Base-by-base conservation (phyloP, 2,888 invertebrate genomes). In the Blastobasis adustella region DNA sequence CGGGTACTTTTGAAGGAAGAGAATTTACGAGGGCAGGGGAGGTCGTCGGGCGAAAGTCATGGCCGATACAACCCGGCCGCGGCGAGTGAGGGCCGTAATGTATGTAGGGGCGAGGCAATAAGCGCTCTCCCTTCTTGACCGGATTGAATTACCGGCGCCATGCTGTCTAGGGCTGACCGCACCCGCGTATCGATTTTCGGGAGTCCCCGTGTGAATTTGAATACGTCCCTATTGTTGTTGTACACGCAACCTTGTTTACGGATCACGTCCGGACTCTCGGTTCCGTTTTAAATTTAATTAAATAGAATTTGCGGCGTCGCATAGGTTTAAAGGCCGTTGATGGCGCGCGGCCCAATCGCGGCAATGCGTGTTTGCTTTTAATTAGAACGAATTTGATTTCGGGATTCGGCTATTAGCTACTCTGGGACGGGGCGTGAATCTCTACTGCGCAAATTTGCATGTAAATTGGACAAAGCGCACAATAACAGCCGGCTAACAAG, bases 141-240 rank as follows among this genome's bases (percentile, higher is more conserved):
- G 79, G 77, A 73, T 79, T 76, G 72, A 73, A 71, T 76, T 73
- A 72, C 68, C 66, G 72, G 50, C 77, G 78, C 72, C 79, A 71
- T 66, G 73, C 78, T 58, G 82, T 82, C 82, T 82, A 80, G 80
- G 68, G 78, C 57, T 76, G 76, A 62, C 66, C 66, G 65, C 63
- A 63, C 63, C 66, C 64, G 62, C 51, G 46, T 76, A 73, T 78
- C 75, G 77, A 73, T 69, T 70, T 69, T 65, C 58, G 67, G 65
- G 59, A 63, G 54, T 60, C 58, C 65, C 65, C 56, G 51, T 52
- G 53, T 51, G 53, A 54, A 59, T 58, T 54, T 58, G 55, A 60
- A 58, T 54, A 55, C 49, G 45, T 40, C 46, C 53, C 56, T 58
- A 62, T 61, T 62, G 61, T 59, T 46, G 57, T 49, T 54, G 52